A percentile compares a stretch with the other conserved stretches of the same genome.
Conservation (phyloP, 2,113 vertebrate genomes). For the Upupa epops region DNA sequence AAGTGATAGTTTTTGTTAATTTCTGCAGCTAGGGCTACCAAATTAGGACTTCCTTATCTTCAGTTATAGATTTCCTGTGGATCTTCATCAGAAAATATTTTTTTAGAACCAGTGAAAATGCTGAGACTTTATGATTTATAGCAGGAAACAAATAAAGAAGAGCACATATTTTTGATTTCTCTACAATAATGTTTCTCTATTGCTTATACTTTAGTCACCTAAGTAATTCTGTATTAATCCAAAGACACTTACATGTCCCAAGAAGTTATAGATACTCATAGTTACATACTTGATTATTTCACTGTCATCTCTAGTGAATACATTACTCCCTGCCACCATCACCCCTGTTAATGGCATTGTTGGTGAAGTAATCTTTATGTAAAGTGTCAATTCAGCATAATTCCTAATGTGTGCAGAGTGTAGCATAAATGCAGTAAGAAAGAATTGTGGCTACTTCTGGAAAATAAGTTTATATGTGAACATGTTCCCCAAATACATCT, state of each 20-base stretch:
- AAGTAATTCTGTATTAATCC: background rate
- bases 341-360: background rate
- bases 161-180: background rate
- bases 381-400: background rate
- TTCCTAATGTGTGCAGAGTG: background rate
- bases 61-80: background rate
- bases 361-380: background rate
- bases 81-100: background rate
- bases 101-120: background rate
- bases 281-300: background rate
- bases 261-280: background rate
- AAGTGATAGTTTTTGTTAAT: conserved; percentile 45
- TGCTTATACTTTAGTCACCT: background rate
- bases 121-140: background rate
- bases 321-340: background rate
- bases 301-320: background rate
- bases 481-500: background rate
- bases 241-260: background rate
- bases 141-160: background rate
- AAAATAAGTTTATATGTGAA: background rate
- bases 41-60: conserved; percentile 26
- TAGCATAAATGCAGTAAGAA: background rate
- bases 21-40: background rate
- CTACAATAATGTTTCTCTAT: background rate
- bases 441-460: background rate